Base-by-base conservation (phyloP, 2,113 vertebrate species). In the Poeciliopsis turrubarensis region DNA sequence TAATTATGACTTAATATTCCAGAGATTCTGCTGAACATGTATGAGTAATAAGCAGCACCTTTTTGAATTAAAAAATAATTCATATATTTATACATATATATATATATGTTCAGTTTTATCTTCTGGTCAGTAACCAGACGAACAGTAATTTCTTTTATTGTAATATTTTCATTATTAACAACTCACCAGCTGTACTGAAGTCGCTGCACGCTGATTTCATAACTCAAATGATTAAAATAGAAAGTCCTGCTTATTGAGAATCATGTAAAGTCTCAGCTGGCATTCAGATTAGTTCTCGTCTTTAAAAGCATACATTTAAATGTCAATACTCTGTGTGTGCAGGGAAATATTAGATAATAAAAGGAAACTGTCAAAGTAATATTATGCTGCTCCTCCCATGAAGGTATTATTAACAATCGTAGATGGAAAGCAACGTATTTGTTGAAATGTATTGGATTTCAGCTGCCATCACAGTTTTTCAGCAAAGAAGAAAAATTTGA, bases 391-490 rank as follows among this genome's bases (percentile, higher is more conserved):
- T 14, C 64, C 32, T 80, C 44, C n/a, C 44, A 60, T 62, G 51
- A 78, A 57, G 65, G 22, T 68, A 70, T 73, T 47, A 37, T n/a
- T 69, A 30, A 65, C 22, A 67, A 15, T 64, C 70, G 57, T 68
- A 12, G 32, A 69, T 69, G 60, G 25, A 68, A 69, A n/a, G 29
- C 15, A 25, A 39, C 60, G 41, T 41, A 39, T 62, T 72, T 72
- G 39, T 73, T 62, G 17, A 61, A 69, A 29, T n/a, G n/a, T 71
- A 66, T 78, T 61, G 41, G 5, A 78, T 71, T 72, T 73, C 32
- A 26, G 47, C 60, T 57, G 64, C 51, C 15, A n/a, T 47, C 60
- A 34, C 30, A 72, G 51, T 32, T 60, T 75, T 68, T 60, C 31
- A 75, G 30, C 9, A 57, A 57, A 57, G n/a, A 5, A 63, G 30